A percentile compares a stretch with the other conserved stretches of the same genome.
phyloP scores from a whole-genome alignment of 2,888 invertebrate genomes.

The Cryptus viduatorius region DNA sequence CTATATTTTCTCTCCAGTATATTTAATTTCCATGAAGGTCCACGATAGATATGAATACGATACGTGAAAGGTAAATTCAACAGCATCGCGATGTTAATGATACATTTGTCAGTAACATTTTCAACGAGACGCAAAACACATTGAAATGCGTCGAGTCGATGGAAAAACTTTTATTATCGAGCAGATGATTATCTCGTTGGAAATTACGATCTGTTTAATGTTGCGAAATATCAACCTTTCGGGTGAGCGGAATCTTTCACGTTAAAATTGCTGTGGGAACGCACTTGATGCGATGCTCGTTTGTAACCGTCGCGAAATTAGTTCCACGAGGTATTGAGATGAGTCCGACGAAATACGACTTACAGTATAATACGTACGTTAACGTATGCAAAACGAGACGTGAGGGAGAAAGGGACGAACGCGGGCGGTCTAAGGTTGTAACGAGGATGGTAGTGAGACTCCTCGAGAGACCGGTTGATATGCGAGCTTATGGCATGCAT shows the following conservation, averaged over 20 bases:
- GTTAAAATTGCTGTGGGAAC: slow-evolving; percentile 31
- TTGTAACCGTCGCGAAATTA: slow-evolving; percentile 55
- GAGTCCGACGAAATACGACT: slow-evolving; percentile 30
- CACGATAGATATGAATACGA: too few species aligned
- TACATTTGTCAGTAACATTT: too few species aligned
- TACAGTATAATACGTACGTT: slow-evolving; percentile 37
- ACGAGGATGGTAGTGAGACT: slow-evolving; percentile 42
- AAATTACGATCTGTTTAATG: slow-evolving; percentile 18
- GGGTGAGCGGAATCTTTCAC: background rate
- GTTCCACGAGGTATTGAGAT: slow-evolving; percentile 51
- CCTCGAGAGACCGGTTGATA: slow-evolving; percentile 40
- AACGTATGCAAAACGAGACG: slow-evolving; percentile 52
- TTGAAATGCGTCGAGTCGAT: too few species aligned
- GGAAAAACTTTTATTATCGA: too few species aligned
- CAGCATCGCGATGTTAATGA: too few species aligned
- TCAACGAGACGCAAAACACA: too few species aligned
- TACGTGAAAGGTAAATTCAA: too few species aligned
- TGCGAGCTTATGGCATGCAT: slow-evolving; percentile 55
- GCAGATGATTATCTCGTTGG: background rate
- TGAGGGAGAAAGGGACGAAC: background rate
- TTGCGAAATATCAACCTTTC: slow-evolving; percentile 19
- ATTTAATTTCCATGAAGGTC: too few species aligned
- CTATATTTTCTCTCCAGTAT: too few species aligned
- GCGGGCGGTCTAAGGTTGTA: slow-evolving; percentile 29
- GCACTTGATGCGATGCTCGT: slow-evolving; percentile 4